Evolutionary conservation across 2,797 vertebrate species (phyloP).

Genomic region (Botia kubotai): DNA sequence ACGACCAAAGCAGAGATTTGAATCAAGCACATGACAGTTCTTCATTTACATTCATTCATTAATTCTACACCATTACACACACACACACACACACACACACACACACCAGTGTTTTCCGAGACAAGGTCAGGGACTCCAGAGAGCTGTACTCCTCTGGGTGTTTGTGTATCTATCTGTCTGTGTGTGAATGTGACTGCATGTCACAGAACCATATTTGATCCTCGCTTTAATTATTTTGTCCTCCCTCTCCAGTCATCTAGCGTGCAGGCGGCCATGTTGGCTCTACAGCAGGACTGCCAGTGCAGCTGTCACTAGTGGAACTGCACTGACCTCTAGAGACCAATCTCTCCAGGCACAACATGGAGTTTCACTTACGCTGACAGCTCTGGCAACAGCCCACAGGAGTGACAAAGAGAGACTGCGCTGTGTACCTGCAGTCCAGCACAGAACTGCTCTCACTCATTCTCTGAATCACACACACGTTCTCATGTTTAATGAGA

Average conservation of each 20-base stretch:
- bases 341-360: constrained; percentile 76
- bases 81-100: no score
- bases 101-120: constrained; percentile 10
- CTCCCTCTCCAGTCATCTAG: constrained; percentile 51
- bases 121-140: constrained; percentile 9
- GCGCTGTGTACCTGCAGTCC: constrained; percentile 48
- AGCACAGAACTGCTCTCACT: constrained; percentile 44
- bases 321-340: constrained; percentile 87
- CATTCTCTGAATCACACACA: constrained; percentile 2
- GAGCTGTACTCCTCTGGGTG: not conserved
- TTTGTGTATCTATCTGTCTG: constrained; percentile 50
- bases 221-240: constrained; percentile 60
- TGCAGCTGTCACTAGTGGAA: constrained; percentile 81
- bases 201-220: constrained; percentile 61
- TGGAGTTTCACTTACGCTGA: constrained; percentile 61
- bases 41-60: constrained; percentile 25
- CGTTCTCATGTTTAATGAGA: no score
- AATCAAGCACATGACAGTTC: not conserved
- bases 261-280: constrained; percentile 71
- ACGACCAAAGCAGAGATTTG: not conserved
- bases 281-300: constrained; percentile 68
- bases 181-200: constrained; percentile 62
- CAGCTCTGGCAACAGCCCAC: constrained; percentile 64
- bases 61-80: constrained; percentile 11
- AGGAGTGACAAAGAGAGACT: constrained; percentile 60